Evolutionary conservation across 2,888 invertebrate species (phyloP), one percentile per base, ranked within the genome.

Genomic region (Cryptus viduatorius): DNA sequence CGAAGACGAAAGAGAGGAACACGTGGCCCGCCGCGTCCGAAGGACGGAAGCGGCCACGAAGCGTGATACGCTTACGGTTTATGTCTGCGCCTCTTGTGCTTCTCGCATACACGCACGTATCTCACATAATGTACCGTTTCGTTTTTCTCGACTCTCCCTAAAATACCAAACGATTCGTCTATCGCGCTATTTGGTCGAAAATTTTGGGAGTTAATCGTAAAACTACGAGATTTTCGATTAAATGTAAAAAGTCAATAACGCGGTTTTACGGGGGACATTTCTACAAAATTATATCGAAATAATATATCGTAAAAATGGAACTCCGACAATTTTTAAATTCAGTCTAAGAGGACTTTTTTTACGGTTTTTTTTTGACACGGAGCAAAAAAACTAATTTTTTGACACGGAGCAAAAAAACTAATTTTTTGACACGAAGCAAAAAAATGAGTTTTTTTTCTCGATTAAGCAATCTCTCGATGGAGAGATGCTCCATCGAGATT

Each of bases 41-140:
- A 65, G 76, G 76, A 76, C 76, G 76, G 76, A 76, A 76, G 76
- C 65, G 65, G 50, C 76, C 65, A 42, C 42, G 37, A 65, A 76
- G 76, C 76, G 76, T 76, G 76, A 76, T 76, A 76, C 65, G 76
- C 76, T 76, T 65, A 76, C 76, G 65, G 65, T 76, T 48, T 42
- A 42, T 24, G 64, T 50, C 19, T 37, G 29, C 73, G 64, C 16
- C 31, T 14, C 24, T 24, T 29, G 14, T 48, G 24, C 46, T 24
- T 68, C 48, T 69, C 69, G 14, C 16, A 50, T 19, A 12, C 48
- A 50, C 64, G 19, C 73, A 73, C 61, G 61, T 61, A 65, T 42
- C 64, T 64, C 75, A 64, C 64, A 48, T 46, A 64, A 50, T 64
- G 16, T 75, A 50, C 75, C 75, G 75, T 75, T 75, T 46, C 37